Conservation (phyloP, 2,797 vertebrate genomes). For the Alauda arvensis region DNA sequence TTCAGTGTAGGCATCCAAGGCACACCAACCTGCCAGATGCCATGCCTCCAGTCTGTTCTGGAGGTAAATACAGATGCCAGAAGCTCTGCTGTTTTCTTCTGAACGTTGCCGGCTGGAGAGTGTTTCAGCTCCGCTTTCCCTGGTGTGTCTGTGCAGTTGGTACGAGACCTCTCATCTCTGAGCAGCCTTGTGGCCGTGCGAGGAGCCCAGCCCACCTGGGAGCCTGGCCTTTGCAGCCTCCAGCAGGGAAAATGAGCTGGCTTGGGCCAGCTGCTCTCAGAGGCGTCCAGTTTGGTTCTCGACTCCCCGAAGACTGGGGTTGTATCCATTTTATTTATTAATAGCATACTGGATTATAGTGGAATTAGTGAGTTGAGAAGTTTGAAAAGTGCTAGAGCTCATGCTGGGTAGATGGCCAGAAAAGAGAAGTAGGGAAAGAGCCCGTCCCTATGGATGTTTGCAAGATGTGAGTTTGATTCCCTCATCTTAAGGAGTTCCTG, state of each 20-base stretch:
- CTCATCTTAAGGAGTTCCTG: neutral
- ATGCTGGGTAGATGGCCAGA: neutral
- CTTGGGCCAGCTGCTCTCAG: neutral
- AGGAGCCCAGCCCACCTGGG: neutral
- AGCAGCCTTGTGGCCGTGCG: neutral
- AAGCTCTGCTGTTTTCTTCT: neutral
- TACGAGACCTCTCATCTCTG: neutral
- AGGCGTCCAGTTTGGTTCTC: neutral
- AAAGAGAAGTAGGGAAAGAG: neutral
- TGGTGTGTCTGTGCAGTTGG: fast-evolving
- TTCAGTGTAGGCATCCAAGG: neutral
- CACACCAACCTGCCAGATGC: neutral
- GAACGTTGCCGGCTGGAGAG: neutral
- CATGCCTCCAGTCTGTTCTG: neutral
- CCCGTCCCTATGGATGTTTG: fast-evolving
- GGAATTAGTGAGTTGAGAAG: neutral
- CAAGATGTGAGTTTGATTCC: neutral
- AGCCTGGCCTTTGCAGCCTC: neutral
- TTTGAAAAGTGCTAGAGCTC: neutral
- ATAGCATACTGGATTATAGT: neutral
- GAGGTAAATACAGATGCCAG: neutral
- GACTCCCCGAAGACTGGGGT: fast-evolving
- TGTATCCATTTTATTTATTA: neutral
- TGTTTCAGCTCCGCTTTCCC: neutral
- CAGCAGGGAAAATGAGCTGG: neutral